A percentile compares a stretch with the other conserved stretches of the same genome.
Evolutionary conservation across 2,888 invertebrate species (phyloP).

Genomic region (Tridacna gigas): DNA sequence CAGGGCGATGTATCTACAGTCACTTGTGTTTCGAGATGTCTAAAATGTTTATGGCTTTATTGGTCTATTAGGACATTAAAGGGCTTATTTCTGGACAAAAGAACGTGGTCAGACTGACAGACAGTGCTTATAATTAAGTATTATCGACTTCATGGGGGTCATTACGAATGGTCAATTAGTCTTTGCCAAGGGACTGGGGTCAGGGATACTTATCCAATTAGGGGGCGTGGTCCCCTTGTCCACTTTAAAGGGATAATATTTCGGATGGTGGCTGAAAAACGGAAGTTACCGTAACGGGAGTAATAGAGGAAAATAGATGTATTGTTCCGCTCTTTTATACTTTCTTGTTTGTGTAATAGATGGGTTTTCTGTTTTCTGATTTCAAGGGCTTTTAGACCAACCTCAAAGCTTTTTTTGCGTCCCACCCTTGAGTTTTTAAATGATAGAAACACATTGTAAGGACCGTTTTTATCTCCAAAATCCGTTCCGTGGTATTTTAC

Average conservation of each 20-base stretch:
- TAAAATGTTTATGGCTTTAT: slow-evolving; percentile 58
- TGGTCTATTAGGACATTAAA: slow-evolving; percentile 48
- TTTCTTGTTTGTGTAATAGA: slow-evolving; percentile 24
- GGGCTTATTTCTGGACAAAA: slow-evolving; percentile 35
- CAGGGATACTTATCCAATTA: slow-evolving; percentile 52
- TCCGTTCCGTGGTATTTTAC: no score
- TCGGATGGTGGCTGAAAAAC: slow-evolving; percentile 27
- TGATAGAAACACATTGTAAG: no score
- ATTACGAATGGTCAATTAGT: slow-evolving; percentile 60
- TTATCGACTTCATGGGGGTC: slow-evolving; percentile 54
- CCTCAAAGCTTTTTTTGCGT: slow-evolving; percentile 1
- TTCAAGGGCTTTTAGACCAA: slow-evolving; percentile 14
- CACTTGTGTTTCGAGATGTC: slow-evolving; percentile 22
- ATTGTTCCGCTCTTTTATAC: slow-evolving; percentile 22
- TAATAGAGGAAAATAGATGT: slow-evolving; percentile 44
- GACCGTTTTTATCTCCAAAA: no score
- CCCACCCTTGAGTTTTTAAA: not conserved
- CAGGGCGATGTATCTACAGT: slow-evolving; percentile 10
- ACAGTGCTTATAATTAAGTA: slow-evolving; percentile 54
- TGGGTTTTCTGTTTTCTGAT: not conserved
- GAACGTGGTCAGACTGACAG: slow-evolving; percentile 43
- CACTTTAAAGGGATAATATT: slow-evolving; percentile 35
- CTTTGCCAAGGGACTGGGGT: slow-evolving; percentile 30
- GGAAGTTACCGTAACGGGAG: slow-evolving; percentile 34
- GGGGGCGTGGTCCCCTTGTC: slow-evolving; percentile 35